These are phyloP conservation scores for Acrocephalus arundinaceus DNA, from an alignment of 2,113 vertebrate species.

Conservation along the genomic window DNA sequence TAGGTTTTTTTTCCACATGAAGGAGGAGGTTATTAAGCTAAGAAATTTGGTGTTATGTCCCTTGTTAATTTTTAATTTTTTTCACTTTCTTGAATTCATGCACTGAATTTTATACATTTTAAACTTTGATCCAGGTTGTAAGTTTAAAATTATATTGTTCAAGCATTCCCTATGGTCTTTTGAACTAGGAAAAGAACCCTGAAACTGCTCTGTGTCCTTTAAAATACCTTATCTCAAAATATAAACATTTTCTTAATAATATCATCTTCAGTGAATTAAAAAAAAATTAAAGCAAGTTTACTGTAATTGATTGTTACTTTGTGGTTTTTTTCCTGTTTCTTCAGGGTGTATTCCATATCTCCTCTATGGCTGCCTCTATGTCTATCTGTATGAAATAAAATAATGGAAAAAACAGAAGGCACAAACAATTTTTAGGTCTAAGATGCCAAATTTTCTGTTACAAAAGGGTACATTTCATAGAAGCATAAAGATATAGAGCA, in stretches of 20 bases:
- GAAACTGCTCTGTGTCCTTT: not conserved
- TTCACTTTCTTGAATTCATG: not conserved
- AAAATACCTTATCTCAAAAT: not conserved
- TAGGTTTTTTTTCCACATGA: accelerated
- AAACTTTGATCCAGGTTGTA: not conserved
- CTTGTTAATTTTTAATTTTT: not conserved
- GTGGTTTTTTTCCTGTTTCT: not conserved
- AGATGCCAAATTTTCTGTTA: not conserved
- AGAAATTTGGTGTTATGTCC: not conserved
- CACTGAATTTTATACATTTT: not conserved
- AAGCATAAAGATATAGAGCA: not conserved
- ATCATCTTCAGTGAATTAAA: not conserved
- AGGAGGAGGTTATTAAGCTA: not conserved
- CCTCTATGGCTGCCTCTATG: not conserved
- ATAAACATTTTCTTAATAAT: not conserved
- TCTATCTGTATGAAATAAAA: not conserved
- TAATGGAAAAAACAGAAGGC: not conserved
- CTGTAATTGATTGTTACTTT: not conserved
- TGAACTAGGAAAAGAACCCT: not conserved
- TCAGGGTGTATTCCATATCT: not conserved
- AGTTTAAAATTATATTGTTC: not conserved
- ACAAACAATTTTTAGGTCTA: not conserved
- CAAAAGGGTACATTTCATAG: not conserved
- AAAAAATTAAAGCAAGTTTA: not conserved
- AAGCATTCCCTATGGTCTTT: not conserved